A percentile compares a stretch with the other conserved stretches of the same genome.
These are phyloP conservation scores for Acrossocheilus fasciatus DNA, from an alignment of 2,797 vertebrate genomes.

Conservation along the genomic window DNA sequence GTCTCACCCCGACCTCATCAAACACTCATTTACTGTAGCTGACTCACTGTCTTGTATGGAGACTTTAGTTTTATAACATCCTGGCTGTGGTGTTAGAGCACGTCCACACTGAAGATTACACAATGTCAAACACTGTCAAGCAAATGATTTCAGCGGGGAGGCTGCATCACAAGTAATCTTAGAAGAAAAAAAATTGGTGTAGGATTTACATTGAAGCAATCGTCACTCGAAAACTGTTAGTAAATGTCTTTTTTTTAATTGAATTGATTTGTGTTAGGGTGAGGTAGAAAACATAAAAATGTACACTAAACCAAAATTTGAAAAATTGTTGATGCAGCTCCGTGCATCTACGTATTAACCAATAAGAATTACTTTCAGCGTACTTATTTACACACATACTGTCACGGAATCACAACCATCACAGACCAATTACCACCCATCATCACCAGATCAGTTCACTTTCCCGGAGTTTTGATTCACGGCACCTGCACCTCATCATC, in stretches of 20 bases:
- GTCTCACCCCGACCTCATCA: slow-evolving; percentile 16
- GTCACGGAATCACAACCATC: no score
- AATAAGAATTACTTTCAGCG: background rate
- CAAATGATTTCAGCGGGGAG: background rate
- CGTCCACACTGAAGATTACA: background rate
- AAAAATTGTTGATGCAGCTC: background rate
- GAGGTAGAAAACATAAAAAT: background rate
- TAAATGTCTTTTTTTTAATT: no score
- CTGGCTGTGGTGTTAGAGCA: background rate
- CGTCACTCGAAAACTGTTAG: background rate
- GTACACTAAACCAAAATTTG: background rate
- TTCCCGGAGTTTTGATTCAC: no score
- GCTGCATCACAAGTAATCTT: background rate
- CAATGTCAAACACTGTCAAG: background rate
- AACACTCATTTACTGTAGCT: slow-evolving; percentile 21
- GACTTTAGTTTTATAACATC: background rate
- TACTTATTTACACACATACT: background rate
- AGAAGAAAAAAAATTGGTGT: background rate
- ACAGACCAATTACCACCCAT: no score
- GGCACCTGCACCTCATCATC: no score
- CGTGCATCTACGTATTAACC: background rate
- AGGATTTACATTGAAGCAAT: background rate
- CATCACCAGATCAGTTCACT: no score
- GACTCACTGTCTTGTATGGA: slow-evolving; percentile 5
- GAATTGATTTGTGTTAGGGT: no score